A percentile compares a stretch with the other conserved stretches of the same genome.
These are phyloP conservation scores for Ormyrus rosae DNA, from an alignment of 2,888 invertebrate species.

Conservation along the genomic window DNA sequence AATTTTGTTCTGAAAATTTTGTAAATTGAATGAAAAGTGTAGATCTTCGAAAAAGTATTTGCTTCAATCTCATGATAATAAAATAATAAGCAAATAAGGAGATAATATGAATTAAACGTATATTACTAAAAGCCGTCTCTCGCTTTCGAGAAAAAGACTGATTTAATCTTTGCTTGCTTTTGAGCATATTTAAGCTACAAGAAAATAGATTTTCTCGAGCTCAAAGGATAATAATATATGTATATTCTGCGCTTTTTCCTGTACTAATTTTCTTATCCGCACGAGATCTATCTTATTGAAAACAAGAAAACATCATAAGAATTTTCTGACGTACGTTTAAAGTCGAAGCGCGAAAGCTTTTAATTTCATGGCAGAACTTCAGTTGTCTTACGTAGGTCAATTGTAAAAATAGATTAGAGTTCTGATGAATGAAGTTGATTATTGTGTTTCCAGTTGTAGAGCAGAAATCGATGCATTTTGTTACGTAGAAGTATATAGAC, in stretches of 20 bases:
- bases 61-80: conserved; percentile 25
- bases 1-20: background rate
- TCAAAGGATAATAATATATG: conserved; percentile 35
- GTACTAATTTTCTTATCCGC: conserved; percentile 8
- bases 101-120: conserved; percentile 11
- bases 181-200: conserved; percentile 32
- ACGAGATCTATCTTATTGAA: conserved; percentile 16
- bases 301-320: background rate
- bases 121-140: conserved; percentile 32
- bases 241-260: conserved; percentile 30
- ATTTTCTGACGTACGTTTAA: background rate
- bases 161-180: conserved; percentile 38
- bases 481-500: too few species aligned
- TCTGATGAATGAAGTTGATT: too few species aligned
- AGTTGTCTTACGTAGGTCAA: background rate
- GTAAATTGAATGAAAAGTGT: background rate
- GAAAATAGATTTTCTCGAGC: conserved; percentile 40
- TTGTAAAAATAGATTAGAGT: background rate
- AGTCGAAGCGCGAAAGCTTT: conserved; percentile 11
- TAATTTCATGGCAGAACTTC: conserved; percentile 1
- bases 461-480: too few species aligned
- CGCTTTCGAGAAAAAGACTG: conserved; percentile 54
- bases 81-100: background rate
- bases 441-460: too few species aligned
- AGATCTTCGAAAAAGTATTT: conserved; percentile 11